Evolutionary conservation across 2,113 vertebrate genomes (phyloP), one percentile per base, ranked within the genome.

Genomic region (Ceyx cyanopectus): DNA sequence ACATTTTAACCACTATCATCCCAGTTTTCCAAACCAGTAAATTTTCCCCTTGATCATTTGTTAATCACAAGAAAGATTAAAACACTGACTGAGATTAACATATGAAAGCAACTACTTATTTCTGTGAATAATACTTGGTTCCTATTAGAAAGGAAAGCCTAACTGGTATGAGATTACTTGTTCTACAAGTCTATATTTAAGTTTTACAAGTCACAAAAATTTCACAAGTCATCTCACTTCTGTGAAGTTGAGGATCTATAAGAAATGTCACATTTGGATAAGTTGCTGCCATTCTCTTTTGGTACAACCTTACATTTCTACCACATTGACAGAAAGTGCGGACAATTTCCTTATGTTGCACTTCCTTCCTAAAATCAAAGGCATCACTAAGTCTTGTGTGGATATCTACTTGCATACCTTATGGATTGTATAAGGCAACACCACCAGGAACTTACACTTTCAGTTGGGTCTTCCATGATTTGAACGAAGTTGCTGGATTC

Each of bases 401-500:
- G 4, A 4, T 54, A 46, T 26, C 20, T 56, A 65, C 11, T 61
- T 40, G 37, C 1, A 4, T 68, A 12, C n/a, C 30, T 63, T 56
- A 61, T 6, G 12, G 54, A 70, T 30, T 27, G 8, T 12, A 6
- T 4, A 53, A 78, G 29, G 16, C 41, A 90, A 26, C 21, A 79
- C 1, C 13, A 54, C 5, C 20, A 5, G 2, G 9, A 62, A 85
- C 98, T 97, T 81, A 99, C 99, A 18, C 96, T 98, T 89, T 98
- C 95, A 3, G 22, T 12, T 20, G 98, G 97, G 90, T 98, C 97
- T 92, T 97, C 84, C 99, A 99, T 99, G 93, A 98, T 90, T 20
- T 46, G 96, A 48, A 99, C 99, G n/a, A 99, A 99, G 17, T 94
- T 87, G 75, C 98, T 98, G 1, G 98, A 98, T 87, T 99, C 98